Evolutionary conservation across 2,888 invertebrate species (phyloP).

Genomic region (Noctua fimbriata): DNA sequence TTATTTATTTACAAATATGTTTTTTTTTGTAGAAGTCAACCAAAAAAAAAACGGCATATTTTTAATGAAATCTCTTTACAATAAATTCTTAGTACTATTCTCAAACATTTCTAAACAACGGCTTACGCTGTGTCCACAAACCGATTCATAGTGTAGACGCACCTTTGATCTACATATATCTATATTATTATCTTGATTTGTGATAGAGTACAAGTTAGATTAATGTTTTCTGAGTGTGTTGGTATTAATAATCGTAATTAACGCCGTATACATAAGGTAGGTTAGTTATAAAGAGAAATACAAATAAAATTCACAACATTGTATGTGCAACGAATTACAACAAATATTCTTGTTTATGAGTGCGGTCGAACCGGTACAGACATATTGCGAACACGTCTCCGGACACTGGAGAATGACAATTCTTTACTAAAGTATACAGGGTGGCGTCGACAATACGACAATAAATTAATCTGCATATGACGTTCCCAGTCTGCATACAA

Average conservation of each 20-base stretch:
- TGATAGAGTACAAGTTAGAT: conserved; percentile 53
- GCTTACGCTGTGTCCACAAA: not conserved
- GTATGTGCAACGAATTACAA: conserved; percentile 6
- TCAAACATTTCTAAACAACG: not conserved
- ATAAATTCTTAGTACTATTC: not conserved
- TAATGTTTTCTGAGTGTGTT: conserved; percentile 15
- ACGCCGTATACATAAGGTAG: not conserved
- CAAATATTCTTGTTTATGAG: not conserved
- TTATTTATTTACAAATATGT: not conserved
- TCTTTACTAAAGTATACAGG: not conserved
- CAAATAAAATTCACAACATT: not conserved
- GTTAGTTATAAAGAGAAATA: conserved; percentile 1
- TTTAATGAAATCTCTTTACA: not conserved
- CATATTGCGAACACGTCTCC: not conserved
- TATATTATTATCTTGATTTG: not conserved
- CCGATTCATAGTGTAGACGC: not conserved
- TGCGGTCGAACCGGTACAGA: not conserved
- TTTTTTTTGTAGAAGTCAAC: not conserved
- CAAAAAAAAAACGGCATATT: not conserved
- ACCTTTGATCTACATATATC: not conserved
- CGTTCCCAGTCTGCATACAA: too few relatives aligned
- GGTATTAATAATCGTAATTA: not conserved
- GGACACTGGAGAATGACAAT: not conserved
- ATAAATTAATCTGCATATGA: too few relatives aligned
- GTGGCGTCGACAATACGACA: too few relatives aligned